A percentile compares a stretch with the other conserved stretches of the same genome.
Conservation (phyloP, 2,888 invertebrate species). For the Drepana falcataria region DNA sequence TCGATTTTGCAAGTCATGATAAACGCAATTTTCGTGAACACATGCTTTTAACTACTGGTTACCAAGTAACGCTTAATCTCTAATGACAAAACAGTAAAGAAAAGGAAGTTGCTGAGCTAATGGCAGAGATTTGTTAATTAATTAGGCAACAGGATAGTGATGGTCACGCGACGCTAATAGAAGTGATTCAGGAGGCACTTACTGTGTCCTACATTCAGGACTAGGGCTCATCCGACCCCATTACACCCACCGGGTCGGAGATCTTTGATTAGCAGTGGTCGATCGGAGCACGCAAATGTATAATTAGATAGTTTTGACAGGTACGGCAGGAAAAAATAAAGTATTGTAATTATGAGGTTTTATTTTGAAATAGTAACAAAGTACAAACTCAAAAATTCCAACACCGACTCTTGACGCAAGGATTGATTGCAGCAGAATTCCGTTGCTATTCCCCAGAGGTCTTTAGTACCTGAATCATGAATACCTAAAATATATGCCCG, state of each 20-base stretch:
- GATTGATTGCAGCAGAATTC: not conserved
- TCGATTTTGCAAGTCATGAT: constrained; percentile 8
- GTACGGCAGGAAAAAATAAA: no score
- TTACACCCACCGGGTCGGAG: constrained; percentile 18
- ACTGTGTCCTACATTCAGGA: constrained; percentile 39
- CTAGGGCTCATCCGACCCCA: constrained; percentile 14
- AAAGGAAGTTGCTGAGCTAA: constrained; percentile 57
- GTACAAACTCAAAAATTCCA: not conserved
- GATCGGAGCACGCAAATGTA: not conserved
- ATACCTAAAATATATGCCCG: not conserved
- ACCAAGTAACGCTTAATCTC: not conserved
- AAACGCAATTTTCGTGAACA: constrained; percentile 3
- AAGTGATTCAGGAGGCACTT: constrained; percentile 35
- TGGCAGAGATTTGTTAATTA: constrained; percentile 63
- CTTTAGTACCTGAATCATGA: not conserved
- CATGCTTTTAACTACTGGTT: not conserved
- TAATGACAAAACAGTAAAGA: constrained; percentile 21
- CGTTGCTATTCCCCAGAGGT: not conserved
- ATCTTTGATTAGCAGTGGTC: not conserved
- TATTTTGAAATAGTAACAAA: no score
- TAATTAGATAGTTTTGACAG: not conserved
- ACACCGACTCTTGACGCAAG: not conserved
- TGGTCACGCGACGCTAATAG: constrained; percentile 53
- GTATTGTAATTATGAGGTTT: no score
- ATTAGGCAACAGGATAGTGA: constrained; percentile 55